phyloP scores from a whole-genome alignment of 2,113 vertebrate genomes.

The Megaptera novaeangliae region DNA sequence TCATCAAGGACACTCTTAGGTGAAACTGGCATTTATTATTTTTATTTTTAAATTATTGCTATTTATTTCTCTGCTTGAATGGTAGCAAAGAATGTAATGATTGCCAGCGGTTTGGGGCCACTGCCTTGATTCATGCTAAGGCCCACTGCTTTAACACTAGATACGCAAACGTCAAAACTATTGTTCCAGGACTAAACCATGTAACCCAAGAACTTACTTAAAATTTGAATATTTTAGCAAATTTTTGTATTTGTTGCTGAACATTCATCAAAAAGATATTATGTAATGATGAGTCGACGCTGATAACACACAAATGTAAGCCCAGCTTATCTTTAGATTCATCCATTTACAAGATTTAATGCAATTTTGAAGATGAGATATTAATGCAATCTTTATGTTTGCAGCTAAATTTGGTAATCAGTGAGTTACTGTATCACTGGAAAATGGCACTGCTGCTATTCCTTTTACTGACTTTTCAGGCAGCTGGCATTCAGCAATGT shows the following conservation, averaged over 20 bases:
- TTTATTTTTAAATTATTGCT: background rate
- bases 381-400: background rate
- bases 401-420: background rate
- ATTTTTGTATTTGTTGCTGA: background rate
- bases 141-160: background rate
- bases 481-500: background rate
- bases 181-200: background rate
- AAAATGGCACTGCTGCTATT: background rate
- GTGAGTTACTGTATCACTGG: background rate
- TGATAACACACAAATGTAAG: background rate
- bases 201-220: background rate
- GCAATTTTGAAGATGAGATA: background rate
- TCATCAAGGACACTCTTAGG: background rate
- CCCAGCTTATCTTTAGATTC: background rate
- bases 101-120: too few species aligned
- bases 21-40: background rate
- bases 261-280: background rate
- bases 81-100: background rate
- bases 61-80: background rate
- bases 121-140: background rate
- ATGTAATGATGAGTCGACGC: too few species aligned
- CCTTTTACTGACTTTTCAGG: background rate
- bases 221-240: background rate
- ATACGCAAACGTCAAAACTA: background rate
- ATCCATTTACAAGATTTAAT: background rate